Conservation (phyloP, 2,888 invertebrate genomes). For the Lamproptera curius region DNA sequence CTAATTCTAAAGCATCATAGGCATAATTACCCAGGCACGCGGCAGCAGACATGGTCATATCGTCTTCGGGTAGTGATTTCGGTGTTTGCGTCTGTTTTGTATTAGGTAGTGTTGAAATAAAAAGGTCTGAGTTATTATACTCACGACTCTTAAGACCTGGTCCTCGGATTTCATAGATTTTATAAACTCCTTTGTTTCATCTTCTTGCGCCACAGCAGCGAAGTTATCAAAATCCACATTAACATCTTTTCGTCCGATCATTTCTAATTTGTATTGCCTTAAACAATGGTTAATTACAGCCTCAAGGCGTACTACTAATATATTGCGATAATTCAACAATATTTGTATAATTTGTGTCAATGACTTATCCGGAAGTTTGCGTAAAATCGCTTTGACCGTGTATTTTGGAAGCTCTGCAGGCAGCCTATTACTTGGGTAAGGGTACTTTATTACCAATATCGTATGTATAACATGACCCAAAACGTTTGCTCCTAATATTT, state of each 20-base stretch:
- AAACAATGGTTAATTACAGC: slow-evolving; percentile 79
- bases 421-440: slow-evolving; percentile 48
- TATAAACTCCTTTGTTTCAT: slow-evolving; percentile 54
- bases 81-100: slow-evolving; percentile 80
- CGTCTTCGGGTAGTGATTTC: slow-evolving; percentile 76
- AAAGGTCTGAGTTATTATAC: slow-evolving; percentile 30
- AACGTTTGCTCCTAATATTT: slow-evolving; percentile 61
- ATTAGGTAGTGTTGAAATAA: slow-evolving; percentile 48
- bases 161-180: slow-evolving; percentile 55
- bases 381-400: slow-evolving; percentile 55
- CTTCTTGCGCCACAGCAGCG: slow-evolving; percentile 41
- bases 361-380: slow-evolving; percentile 61
- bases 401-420: slow-evolving; percentile 57
- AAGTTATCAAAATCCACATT: slow-evolving; percentile 64
- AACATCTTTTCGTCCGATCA: slow-evolving; percentile 66
- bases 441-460: slow-evolving; percentile 68
- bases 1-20: slow-evolving; percentile 72
- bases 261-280: slow-evolving; percentile 71
- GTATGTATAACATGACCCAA: slow-evolving; percentile 75
- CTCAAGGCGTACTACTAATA: slow-evolving; percentile 66
- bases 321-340: slow-evolving; percentile 53
- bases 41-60: slow-evolving; percentile 63
- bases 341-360: slow-evolving; percentile 57
- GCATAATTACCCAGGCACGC: slow-evolving; percentile 78
- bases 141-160: slow-evolving; percentile 47